Conservation (phyloP, 2,797 vertebrate species). For the Perdix hodgsoniae region DNA sequence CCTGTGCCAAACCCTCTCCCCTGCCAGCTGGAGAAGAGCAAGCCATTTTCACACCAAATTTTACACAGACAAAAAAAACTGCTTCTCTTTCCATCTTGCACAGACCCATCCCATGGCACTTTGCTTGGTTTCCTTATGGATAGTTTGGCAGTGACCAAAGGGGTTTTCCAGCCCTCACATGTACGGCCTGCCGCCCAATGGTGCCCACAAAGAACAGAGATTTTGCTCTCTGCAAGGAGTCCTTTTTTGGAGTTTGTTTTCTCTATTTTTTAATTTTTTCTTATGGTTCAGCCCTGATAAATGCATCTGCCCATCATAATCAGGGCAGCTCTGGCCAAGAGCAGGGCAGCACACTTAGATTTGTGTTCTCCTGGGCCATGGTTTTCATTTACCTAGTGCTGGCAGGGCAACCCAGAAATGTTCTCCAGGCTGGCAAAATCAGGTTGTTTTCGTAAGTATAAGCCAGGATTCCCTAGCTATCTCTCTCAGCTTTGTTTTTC, state of each 20-base stretch:
- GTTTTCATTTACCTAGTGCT: not conserved
- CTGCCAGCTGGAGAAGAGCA: not conserved
- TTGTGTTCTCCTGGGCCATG: not conserved
- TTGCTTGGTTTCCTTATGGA: not conserved
- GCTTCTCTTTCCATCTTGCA: not conserved
- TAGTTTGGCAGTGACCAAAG: not conserved
- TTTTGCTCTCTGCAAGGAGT: not conserved
- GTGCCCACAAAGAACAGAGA: not conserved
- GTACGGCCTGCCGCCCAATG: fast-evolving
- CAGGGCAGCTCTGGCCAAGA: not conserved
- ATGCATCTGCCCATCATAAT: not conserved
- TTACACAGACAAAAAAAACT: not conserved
- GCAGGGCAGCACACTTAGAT: not conserved
- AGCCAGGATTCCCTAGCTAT: not conserved
- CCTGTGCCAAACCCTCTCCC: not conserved
- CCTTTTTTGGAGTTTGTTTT: fast-evolving
- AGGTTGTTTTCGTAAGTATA: not conserved
- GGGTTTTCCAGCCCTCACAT: not conserved
- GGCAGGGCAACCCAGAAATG: fast-evolving
- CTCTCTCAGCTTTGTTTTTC: not conserved
- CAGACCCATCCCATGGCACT: not conserved
- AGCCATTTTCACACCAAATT: slow-evolving; percentile 7
- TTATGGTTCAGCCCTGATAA: not conserved
- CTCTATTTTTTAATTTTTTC: fast-evolving
- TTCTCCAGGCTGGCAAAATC: not conserved